Evolutionary conservation across 2,113 vertebrate species (phyloP).

Genomic region (Scatophagus argus): DNA sequence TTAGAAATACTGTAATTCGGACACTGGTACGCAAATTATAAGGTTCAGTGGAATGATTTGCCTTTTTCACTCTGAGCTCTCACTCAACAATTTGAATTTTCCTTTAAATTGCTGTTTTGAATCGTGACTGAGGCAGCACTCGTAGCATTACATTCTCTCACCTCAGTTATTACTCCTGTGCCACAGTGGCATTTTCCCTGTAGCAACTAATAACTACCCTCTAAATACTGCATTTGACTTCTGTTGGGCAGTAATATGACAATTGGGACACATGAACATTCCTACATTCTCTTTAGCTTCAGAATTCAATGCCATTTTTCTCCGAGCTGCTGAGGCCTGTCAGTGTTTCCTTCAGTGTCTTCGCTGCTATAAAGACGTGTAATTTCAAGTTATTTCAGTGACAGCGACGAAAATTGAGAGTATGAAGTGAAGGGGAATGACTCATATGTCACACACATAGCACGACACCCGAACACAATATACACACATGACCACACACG

Average conservation of each 20-base stretch:
- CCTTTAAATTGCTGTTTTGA: neutral
- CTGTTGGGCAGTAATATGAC: slow-evolving; percentile 33
- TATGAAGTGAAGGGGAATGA: neutral
- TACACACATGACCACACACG: neutral
- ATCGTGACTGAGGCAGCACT: neutral
- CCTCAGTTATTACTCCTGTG: slow-evolving; percentile 1
- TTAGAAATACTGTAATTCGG: neutral
- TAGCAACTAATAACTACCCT: slow-evolving; percentile 18
- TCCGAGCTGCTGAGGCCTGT: neutral
- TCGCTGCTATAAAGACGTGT: neutral
- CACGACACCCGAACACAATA: neutral
- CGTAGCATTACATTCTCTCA: neutral
- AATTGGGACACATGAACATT: slow-evolving; percentile 35
- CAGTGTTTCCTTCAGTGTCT: neutral
- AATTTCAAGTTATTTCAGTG: slow-evolving; percentile 27
- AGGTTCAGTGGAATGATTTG: rapidly evolving
- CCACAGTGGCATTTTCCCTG: slow-evolving; percentile 5
- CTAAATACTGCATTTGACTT: slow-evolving; percentile 44
- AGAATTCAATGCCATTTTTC: neutral
- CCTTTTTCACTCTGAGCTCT: neutral
- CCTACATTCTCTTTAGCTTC: slow-evolving; percentile 17
- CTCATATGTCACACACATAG: neutral
- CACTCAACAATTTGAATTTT: neutral
- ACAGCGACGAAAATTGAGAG: slow-evolving; percentile 10
- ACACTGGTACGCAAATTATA: neutral